These are phyloP conservation scores for Melanotaenia boesemani DNA, from an alignment of 2,797 vertebrate genomes.

Conservation along the genomic window DNA sequence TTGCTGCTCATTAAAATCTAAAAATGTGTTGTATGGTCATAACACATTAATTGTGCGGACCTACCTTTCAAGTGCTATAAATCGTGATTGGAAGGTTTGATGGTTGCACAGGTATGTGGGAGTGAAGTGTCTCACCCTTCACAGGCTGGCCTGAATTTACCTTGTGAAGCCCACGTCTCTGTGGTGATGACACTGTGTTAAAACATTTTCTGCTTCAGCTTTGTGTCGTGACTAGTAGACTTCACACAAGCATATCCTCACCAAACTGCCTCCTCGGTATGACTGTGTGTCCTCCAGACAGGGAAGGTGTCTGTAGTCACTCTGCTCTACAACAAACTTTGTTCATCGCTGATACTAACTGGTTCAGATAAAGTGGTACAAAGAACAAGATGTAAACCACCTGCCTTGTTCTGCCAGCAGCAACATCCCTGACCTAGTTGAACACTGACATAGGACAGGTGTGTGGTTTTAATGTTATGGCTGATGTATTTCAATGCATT, in stretches of 20 bases:
- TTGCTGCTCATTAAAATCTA: conserved; percentile 1
- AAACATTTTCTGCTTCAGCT: conserved; percentile 35
- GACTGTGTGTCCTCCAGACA: conserved; percentile 51
- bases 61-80: conserved; percentile 19
- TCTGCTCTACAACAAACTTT: conserved; percentile 10
- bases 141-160: conserved; percentile 52
- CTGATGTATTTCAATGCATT: conserved; percentile 1
- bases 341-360: background rate
- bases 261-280: conserved; percentile 44
- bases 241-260: conserved; percentile 36
- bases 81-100: conserved; percentile 55
- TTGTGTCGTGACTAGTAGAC: conserved; percentile 69
- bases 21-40: background rate
- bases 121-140: conserved; percentile 60
- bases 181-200: conserved; percentile 35
- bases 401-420: background rate
- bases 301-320: conserved; percentile 23
- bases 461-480: background rate
- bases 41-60: background rate
- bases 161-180: conserved; percentile 55
- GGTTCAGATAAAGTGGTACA: background rate
- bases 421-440: background rate
- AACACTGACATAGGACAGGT: background rate
- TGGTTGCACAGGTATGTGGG: conserved; percentile 50
- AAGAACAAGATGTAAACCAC: background rate